phyloP scores from a whole-genome alignment of 2,888 invertebrate genomes.

The Drosophila lutescens region DNA sequence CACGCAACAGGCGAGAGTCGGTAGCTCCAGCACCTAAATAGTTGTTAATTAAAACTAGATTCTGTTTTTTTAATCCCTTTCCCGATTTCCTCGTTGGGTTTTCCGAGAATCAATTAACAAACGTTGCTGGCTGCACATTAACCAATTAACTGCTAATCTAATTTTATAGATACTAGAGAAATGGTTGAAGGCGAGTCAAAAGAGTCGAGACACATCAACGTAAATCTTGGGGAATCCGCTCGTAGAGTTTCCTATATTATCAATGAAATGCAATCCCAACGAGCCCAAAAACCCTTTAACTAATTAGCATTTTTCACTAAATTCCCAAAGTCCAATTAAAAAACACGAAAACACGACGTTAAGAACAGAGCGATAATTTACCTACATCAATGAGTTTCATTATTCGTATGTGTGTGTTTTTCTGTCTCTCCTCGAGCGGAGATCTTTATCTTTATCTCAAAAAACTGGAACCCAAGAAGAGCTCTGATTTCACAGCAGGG shows the following conservation, averaged over 20 bases:
- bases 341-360: constrained; percentile 82
- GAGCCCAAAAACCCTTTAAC: constrained; percentile 64
- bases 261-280: constrained; percentile 77
- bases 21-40: constrained; percentile 59
- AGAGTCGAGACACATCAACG: constrained; percentile 33
- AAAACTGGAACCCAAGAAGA: constrained; percentile 50
- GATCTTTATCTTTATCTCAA: constrained; percentile 77
- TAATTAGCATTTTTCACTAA: constrained; percentile 84
- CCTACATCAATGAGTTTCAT: constrained; percentile 83
- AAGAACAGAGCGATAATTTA: constrained; percentile 83
- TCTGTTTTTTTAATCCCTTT: constrained; percentile 6
- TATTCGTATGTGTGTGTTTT: constrained; percentile 46
- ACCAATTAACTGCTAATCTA: constrained; percentile 81
- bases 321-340: constrained; percentile 83
- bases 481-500: constrained; percentile 81
- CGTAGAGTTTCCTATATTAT: constrained; percentile 62
- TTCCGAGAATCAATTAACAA: constrained; percentile 78
- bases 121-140: constrained; percentile 80
- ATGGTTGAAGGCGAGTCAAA: constrained; percentile 4
- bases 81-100: constrained; percentile 15
- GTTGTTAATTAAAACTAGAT: constrained; percentile 79
- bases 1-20: constrained; percentile 59
- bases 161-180: constrained; percentile 72
- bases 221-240: constrained; percentile 61
- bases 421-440: constrained; percentile 24